Evolutionary conservation across 92 coral and sea anemone species (phyloP).

Genomic region (Diadumene lineata): DNA sequence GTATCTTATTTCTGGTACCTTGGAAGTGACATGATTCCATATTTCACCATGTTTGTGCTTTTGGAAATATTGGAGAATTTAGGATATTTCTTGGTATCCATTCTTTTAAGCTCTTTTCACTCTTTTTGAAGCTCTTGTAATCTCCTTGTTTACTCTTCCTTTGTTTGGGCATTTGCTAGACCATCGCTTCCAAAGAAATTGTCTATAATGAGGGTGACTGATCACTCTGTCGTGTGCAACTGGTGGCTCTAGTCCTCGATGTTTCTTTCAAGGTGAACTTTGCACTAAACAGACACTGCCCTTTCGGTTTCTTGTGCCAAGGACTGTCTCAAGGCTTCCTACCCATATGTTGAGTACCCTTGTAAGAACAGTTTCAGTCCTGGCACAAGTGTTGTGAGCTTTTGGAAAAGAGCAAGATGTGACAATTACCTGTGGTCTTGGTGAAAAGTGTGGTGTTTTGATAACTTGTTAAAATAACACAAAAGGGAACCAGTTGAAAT

Average conservation of each 20-base stretch:
- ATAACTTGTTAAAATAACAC: conserved; percentile 43
- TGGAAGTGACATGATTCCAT: conserved; percentile 33
- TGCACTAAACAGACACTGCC: conserved; percentile 50
- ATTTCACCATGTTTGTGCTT: conserved; percentile 38
- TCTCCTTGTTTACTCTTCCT: conserved; percentile 22
- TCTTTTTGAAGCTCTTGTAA: conserved; percentile 33
- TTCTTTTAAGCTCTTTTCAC: conserved; percentile 39
- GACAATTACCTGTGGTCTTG: conserved; percentile 12
- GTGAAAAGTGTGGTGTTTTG: conserved; percentile 45
- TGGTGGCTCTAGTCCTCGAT: conserved; percentile 7
- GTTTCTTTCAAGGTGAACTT: conserved; percentile 40
- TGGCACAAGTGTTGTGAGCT: conserved; percentile 52
- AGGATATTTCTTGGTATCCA: conserved; percentile 24
- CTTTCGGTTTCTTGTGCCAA: conserved; percentile 66
- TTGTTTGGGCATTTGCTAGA: conserved; percentile 16
- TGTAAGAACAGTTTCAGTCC: conserved; percentile 47
- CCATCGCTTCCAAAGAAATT: conserved; percentile 59
- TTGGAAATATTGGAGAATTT: conserved; percentile 31
- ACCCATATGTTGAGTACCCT: conserved; percentile 49
- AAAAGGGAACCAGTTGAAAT: conserved; percentile 61
- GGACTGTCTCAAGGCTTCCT: conserved; percentile 44
- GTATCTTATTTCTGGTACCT: too few relatives aligned
- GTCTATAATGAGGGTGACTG: conserved; percentile 30
- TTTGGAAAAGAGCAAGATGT: conserved; percentile 57
- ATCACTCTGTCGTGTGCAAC: conserved; percentile 24